Conservation (phyloP, 2,888 invertebrate genomes). For the Nomada ruficornis region DNA sequence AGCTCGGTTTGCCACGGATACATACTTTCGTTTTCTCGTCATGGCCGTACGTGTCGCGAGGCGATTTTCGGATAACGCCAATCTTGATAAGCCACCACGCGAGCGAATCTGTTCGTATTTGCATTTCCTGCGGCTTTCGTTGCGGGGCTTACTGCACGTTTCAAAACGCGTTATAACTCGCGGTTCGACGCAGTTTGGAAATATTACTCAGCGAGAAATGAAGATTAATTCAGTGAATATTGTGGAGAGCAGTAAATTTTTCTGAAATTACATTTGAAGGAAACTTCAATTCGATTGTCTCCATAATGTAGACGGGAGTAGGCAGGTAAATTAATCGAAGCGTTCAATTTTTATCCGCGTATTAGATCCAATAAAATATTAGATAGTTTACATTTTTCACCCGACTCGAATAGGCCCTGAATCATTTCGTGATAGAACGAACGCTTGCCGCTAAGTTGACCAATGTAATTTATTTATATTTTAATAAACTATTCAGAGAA, state of each 20-base stretch:
- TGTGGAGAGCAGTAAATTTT: neutral
- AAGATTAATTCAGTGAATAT: neutral
- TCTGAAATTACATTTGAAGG: neutral
- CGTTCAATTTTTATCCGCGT: too few relatives aligned
- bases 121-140: constrained; percentile 1
- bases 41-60: constrained; percentile 26
- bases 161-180: neutral
- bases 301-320: too few relatives aligned
- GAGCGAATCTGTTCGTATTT: constrained; percentile 23
- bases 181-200: neutral
- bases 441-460: too few relatives aligned
- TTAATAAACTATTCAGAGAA: neutral
- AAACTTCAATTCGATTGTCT: too few relatives aligned
- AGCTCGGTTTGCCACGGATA: constrained; percentile 41
- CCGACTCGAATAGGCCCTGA: too few relatives aligned
- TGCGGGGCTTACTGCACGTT: neutral
- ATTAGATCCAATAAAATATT: too few relatives aligned
- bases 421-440: too few relatives aligned
- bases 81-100: constrained; percentile 30
- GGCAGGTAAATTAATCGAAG: too few relatives aligned
- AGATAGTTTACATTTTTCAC: too few relatives aligned
- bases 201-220: too few relatives aligned
- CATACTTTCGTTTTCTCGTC: constrained; percentile 51
- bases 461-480: too few relatives aligned
- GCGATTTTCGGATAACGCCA: constrained; percentile 56